Conservation (phyloP, 2,113 vertebrate genomes). For the Cheirogaleus medius region DNA sequence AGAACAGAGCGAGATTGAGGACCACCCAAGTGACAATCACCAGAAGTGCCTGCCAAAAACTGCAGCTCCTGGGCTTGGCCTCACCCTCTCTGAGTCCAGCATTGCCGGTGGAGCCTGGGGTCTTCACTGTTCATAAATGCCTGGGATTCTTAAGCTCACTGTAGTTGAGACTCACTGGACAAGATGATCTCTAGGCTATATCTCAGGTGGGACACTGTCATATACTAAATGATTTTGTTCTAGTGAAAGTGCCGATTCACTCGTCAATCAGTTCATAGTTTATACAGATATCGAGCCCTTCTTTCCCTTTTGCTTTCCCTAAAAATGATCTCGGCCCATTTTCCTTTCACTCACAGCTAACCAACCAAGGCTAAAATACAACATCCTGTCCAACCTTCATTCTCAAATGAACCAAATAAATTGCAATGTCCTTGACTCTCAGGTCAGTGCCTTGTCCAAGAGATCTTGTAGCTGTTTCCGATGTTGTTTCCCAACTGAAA, state of each 20-base stretch:
- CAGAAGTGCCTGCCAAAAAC: background rate
- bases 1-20: background rate
- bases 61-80: background rate
- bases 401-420: conserved; percentile 44
- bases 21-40: background rate
- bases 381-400: conserved; percentile 29
- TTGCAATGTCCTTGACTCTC: conserved; percentile 53
- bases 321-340: background rate
- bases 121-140: background rate
- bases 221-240: background rate
- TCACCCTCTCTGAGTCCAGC: background rate
- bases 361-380: conserved; percentile 29
- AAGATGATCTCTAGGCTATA: background rate
- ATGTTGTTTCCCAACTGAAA: conserved; percentile 40
- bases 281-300: background rate
- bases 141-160: background rate
- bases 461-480: conserved; percentile 52
- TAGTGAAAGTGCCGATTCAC: background rate
- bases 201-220: background rate
- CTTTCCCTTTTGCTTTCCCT: conserved; percentile 15
- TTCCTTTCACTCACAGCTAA: conserved; percentile 34
- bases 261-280: background rate
- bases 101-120: background rate
- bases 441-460: conserved; percentile 14
- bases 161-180: background rate